A percentile compares a stretch with the other conserved stretches of the same genome.
These are phyloP conservation scores for Chaetoderma sp. DNA, from an alignment of 2,888 invertebrate species.

Conservation along the genomic window DNA sequence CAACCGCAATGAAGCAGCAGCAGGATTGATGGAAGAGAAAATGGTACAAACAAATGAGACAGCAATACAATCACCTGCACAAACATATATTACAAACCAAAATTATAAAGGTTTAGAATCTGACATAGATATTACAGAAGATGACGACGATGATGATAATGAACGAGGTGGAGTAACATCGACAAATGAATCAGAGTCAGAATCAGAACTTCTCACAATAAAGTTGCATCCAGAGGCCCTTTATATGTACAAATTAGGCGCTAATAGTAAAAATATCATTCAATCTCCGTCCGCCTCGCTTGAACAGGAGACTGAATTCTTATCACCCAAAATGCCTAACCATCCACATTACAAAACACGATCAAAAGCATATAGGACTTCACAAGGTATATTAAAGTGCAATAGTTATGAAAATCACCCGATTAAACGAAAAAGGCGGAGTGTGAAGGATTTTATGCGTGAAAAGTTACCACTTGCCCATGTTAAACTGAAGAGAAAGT, in stretches of 20 bases:
- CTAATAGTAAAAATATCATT: slow-evolving; percentile 9
- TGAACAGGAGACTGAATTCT: not conserved
- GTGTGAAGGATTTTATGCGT: slow-evolving; percentile 10
- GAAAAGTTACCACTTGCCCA: not conserved
- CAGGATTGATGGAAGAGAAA: not conserved
- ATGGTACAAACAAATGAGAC: not conserved
- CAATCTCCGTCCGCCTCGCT: not conserved
- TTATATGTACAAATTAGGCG: slow-evolving; percentile 43
- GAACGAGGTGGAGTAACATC: slow-evolving; percentile 36
- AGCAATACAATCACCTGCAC: not conserved
- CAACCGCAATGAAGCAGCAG: too few relatives aligned
- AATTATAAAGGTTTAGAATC: too few relatives aligned
- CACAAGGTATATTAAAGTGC: not conserved
- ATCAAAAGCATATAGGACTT: not conserved
- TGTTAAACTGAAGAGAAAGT: not conserved
- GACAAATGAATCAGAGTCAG: slow-evolving; percentile 41
- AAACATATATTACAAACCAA: too few relatives aligned
- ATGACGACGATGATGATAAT: slow-evolving; percentile 41
- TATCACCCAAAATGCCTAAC: too few relatives aligned
- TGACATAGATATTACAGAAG: too few relatives aligned
- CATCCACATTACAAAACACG: too few relatives aligned
- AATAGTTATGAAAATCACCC: not conserved
- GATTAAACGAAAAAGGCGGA: slow-evolving; percentile 18
- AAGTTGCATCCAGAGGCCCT: slow-evolving; percentile 40
- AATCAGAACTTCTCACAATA: slow-evolving; percentile 45